Evolutionary conservation across 1,140 invertebrate genomes (phyloP).

Genomic region (Globodera rostochiensis): DNA sequence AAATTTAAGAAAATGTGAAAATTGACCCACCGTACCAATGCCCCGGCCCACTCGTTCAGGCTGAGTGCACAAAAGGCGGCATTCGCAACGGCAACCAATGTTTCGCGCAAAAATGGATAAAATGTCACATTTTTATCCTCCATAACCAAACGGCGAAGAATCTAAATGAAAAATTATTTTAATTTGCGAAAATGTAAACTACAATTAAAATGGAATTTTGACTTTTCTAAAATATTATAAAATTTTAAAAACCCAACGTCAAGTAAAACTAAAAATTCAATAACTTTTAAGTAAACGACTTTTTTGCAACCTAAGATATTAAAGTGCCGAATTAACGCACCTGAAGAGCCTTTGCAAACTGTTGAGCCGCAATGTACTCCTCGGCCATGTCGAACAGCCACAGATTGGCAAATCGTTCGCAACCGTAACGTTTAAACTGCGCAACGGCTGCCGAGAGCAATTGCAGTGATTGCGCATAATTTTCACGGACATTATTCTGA

Average conservation of each 20-base stretch:
- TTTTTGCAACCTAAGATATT: too few species aligned
- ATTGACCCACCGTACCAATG: background rate
- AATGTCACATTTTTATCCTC: slow-evolving; percentile 4
- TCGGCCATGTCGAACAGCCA: slow-evolving; percentile 39
- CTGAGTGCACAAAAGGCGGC: slow-evolving; percentile 19
- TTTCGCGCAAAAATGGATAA: slow-evolving; percentile 12
- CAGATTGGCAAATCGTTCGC: slow-evolving; percentile 22
- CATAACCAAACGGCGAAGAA: slow-evolving; percentile 4
- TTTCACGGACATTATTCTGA: slow-evolving; percentile 32
- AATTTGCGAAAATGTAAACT: background rate
- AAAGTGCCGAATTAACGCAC: slow-evolving; percentile 9
- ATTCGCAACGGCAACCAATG: slow-evolving; percentile 17
- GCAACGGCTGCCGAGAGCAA: slow-evolving; percentile 34
- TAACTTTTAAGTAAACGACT: slow-evolving; percentile 11
- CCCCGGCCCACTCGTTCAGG: slow-evolving; percentile 21
- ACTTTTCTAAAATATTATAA: too few species aligned
- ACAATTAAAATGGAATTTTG: background rate
- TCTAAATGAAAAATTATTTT: slow-evolving; percentile 1
- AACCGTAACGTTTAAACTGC: slow-evolving; percentile 34
- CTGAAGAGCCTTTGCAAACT: slow-evolving; percentile 34
- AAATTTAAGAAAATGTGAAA: background rate
- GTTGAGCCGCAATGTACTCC: slow-evolving; percentile 33
- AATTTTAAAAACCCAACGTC: too few species aligned
- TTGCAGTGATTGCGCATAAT: slow-evolving; percentile 41
- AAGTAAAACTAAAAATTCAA: background rate